Percentiles rank a stretch among this genome's conserved stretches.
Evolutionary conservation across 2,113 vertebrate species (phyloP).

Genomic region (Megaceryle torquata): DNA sequence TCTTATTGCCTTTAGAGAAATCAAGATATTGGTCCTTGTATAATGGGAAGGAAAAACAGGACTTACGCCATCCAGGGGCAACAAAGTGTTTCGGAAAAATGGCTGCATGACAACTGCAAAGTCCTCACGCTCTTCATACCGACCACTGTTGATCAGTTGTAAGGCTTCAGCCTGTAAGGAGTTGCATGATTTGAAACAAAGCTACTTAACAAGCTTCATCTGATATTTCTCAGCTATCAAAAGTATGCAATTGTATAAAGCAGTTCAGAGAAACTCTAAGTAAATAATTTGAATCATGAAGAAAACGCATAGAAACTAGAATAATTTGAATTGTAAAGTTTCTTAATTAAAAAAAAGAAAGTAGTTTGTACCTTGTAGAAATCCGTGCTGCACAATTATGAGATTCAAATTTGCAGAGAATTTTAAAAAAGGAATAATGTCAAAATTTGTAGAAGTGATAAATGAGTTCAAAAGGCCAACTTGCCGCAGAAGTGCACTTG

Average conservation of each 20-base stretch:
- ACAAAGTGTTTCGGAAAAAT: conserved; percentile 80
- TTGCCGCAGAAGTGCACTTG: rapidly evolving
- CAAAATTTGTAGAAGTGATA: not conserved
- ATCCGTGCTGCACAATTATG: not conserved
- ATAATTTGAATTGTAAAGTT: not conserved
- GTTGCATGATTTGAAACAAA: not conserved
- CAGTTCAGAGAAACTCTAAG: not conserved
- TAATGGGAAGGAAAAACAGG: not conserved
- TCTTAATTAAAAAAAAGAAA: not conserved
- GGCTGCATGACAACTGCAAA: conserved; percentile 86
- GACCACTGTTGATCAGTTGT: conserved; percentile 62
- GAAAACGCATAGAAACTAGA: not conserved
- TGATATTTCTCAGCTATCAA: not conserved
- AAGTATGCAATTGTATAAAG: not conserved
- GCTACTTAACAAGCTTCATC: not conserved
- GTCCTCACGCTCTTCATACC: conserved; percentile 80
- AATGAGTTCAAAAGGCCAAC: not conserved
- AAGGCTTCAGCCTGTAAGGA: conserved; percentile 1
- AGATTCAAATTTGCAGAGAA: not conserved
- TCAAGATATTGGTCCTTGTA: not conserved
- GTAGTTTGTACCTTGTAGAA: not conserved
- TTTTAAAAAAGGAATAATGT: not conserved
- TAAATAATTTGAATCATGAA: not conserved
- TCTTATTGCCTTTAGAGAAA: not conserved
- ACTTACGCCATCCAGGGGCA: conserved; percentile 81